These are phyloP conservation scores for Setophaga kirtlandii DNA, from an alignment of 2,113 vertebrate species.

Conservation along the genomic window DNA sequence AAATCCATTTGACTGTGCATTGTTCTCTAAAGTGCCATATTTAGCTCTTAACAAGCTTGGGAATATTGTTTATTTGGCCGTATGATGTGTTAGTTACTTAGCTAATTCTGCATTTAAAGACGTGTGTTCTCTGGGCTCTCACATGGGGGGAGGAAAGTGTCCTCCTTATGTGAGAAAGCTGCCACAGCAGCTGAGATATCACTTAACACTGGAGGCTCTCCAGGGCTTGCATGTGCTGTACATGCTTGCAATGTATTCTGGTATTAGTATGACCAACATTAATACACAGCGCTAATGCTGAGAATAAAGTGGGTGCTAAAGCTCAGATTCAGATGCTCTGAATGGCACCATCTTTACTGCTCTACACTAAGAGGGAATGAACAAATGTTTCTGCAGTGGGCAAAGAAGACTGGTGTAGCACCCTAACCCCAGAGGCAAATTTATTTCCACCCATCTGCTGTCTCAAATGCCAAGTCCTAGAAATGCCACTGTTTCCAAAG, in stretches of 20 bases:
- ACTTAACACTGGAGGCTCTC: slow-evolving; percentile 51
- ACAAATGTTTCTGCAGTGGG: background rate
- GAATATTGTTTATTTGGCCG: slow-evolving; percentile 48
- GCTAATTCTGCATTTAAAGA: slow-evolving; percentile 16
- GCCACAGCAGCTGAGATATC: slow-evolving; percentile 49
- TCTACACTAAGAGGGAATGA: background rate
- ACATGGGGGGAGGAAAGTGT: background rate
- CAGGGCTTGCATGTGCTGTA: slow-evolving; percentile 7
- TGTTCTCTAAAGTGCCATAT: slow-evolving; percentile 29
- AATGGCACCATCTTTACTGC: slow-evolving; percentile 18
- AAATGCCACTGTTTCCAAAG: slow-evolving; percentile 58
- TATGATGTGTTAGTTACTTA: slow-evolving; percentile 40
- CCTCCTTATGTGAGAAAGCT: slow-evolving; percentile 55
- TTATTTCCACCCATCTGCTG: slow-evolving; percentile 61
- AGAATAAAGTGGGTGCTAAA: slow-evolving; percentile 15
- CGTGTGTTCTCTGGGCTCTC: background rate
- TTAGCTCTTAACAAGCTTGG: slow-evolving; percentile 28
- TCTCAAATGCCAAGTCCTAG: slow-evolving; percentile 57
- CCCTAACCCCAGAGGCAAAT: slow-evolving; percentile 58
- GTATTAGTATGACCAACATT: slow-evolving; percentile 12
- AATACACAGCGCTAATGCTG: background rate
- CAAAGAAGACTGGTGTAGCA: background rate
- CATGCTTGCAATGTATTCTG: slow-evolving; percentile 22
- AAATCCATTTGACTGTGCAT: background rate
- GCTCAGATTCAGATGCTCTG: slow-evolving; percentile 8